A percentile compares a stretch with the other conserved stretches of the same genome.
Evolutionary conservation across 1,140 invertebrate genomes (phyloP).

Genomic region (Drosophila sproati): DNA sequence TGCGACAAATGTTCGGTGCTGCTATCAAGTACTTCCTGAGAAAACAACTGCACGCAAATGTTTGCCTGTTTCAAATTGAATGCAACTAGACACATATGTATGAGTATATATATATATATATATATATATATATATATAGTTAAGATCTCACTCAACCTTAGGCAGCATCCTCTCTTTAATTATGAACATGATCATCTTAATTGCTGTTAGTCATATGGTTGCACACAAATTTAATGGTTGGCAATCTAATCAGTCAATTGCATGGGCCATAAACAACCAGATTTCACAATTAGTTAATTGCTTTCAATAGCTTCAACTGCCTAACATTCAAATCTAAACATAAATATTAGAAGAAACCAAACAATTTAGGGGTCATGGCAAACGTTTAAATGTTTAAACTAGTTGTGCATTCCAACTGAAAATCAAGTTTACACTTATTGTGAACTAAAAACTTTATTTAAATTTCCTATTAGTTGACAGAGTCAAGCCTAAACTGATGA

Average conservation of each 20-base stretch:
- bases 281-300: constrained; percentile 23
- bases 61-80: constrained; percentile 5
- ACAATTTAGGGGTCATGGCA: no score
- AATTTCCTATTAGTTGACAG: no score
- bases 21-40: constrained; percentile 51
- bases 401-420: no score
- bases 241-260: constrained; percentile 14
- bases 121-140: background rate
- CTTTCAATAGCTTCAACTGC: constrained; percentile 3
- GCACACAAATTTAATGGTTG: no score
- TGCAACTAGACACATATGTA: constrained; percentile 5
- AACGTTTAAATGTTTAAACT: no score
- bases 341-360: no score
- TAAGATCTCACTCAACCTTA: background rate
- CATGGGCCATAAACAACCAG: constrained; percentile 10
- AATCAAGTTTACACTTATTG: no score
- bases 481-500: no score
- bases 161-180: background rate
- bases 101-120: background rate
- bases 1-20: constrained; percentile 31
- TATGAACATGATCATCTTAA: constrained; percentile 30
- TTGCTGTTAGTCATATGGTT: constrained; percentile 1
- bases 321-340: no score
- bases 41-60: constrained; percentile 23
- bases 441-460: no score